Evolutionary conservation across 2,113 vertebrate species (phyloP).

Genomic region (Lontra canadensis): DNA sequence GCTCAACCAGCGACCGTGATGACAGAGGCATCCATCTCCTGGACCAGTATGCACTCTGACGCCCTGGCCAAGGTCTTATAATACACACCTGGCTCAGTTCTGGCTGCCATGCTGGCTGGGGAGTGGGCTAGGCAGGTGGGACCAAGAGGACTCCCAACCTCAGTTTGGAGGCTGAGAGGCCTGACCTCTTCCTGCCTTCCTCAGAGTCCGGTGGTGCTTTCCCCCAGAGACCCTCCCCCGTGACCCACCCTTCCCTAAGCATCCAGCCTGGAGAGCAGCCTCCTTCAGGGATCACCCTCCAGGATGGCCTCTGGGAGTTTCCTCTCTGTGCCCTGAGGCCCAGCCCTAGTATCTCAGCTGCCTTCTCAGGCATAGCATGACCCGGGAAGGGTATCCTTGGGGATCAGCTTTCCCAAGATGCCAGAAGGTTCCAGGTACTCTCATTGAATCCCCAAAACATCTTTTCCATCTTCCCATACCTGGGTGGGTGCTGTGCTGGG

Average conservation of each 20-base stretch:
- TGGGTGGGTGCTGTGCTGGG: not conserved
- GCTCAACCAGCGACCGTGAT: slow-evolving; percentile 88
- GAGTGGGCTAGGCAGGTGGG: not conserved
- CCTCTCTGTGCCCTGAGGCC: not conserved
- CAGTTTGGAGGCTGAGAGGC: not conserved
- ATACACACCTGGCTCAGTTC: slow-evolving; percentile 67
- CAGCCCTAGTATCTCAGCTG: not conserved
- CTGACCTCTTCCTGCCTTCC: not conserved
- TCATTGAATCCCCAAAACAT: not conserved
- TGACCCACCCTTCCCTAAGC: not conserved
- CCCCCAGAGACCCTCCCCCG: not conserved
- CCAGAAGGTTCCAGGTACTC: slow-evolving; percentile 62
- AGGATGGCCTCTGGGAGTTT: not conserved
- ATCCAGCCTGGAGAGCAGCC: not conserved
- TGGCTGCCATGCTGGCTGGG: not conserved
- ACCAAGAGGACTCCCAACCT: slow-evolving; percentile 40
- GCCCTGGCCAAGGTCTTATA: slow-evolving; percentile 95
- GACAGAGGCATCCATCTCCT: slow-evolving; percentile 93
- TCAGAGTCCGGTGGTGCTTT: slow-evolving; percentile 70
- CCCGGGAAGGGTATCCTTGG: not conserved
- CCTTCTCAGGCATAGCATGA: not conserved
- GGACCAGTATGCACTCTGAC: slow-evolving; percentile 91
- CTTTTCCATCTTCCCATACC: not conserved
- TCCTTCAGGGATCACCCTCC: not conserved
- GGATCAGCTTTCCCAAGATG: slow-evolving; percentile 47